A percentile compares a stretch with the other conserved stretches of the same genome.
These are phyloP conservation scores for Cathartes aura DNA, from an alignment of 2,113 vertebrate genomes.

Conservation along the genomic window DNA sequence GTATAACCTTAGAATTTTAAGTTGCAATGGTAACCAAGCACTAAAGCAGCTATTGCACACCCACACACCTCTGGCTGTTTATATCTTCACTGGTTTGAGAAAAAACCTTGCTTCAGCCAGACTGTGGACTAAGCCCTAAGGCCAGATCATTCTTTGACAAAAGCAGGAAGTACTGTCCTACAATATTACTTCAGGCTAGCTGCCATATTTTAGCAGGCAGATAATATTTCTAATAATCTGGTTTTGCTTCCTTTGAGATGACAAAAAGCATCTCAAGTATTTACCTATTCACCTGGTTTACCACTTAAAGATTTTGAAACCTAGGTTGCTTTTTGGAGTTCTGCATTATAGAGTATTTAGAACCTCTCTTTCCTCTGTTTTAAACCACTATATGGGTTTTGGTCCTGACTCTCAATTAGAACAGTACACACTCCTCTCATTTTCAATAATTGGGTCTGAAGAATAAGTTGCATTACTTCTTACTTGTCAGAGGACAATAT, in stretches of 20 bases:
- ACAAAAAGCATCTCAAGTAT: neutral
- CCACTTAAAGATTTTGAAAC: neutral
- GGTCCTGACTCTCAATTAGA: neutral
- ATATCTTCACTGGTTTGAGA: neutral
- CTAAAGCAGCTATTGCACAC: neutral
- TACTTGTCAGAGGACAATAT: neutral
- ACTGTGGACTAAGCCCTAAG: slow-evolving; percentile 3
- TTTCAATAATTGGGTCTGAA: neutral
- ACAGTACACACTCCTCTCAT: neutral
- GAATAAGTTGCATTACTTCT: neutral
- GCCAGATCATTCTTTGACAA: slow-evolving; percentile 28
- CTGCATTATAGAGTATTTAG: neutral
- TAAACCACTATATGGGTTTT: neutral
- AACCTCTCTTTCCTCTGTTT: neutral
- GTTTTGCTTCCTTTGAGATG: neutral
- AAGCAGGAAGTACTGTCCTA: slow-evolving; percentile 9
- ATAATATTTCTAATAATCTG: slow-evolving; percentile 24
- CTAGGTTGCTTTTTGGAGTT: neutral
- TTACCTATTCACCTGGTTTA: neutral
- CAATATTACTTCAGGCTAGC: slow-evolving; percentile 4
- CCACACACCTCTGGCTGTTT: neutral
- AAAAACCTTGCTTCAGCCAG: neutral
- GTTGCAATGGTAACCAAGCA: slow-evolving; percentile 7
- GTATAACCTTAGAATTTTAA: slow-evolving; percentile 22
- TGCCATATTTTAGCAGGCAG: slow-evolving; percentile 2